Evolutionary conservation across 2,797 vertebrate species (phyloP).

Genomic region (Sardinella longiceps): DNA sequence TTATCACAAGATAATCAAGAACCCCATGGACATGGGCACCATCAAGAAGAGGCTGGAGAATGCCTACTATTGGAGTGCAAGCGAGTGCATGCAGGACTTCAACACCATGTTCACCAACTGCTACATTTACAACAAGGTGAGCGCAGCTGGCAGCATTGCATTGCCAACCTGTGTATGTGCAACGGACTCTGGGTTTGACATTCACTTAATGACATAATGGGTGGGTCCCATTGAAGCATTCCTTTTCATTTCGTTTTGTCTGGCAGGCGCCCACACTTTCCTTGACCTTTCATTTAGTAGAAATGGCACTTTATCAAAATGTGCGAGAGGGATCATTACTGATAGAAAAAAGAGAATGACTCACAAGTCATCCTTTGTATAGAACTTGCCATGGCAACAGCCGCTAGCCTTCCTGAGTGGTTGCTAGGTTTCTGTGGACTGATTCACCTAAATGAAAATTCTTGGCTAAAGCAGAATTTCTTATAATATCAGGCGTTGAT

Average conservation of each 20-base stretch:
- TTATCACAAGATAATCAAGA: constrained; percentile 95
- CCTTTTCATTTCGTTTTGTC: neutral
- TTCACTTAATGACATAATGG: neutral
- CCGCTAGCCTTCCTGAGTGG: neutral
- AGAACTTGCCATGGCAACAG: constrained; percentile 21
- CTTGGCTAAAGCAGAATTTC: neutral
- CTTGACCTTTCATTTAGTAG: constrained; percentile 1
- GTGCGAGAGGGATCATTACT: neutral
- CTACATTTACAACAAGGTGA: constrained; percentile 98
- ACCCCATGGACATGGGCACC: constrained; percentile 97
- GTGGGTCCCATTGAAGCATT: neutral
- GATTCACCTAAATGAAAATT: neutral
- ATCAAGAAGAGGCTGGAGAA: constrained; percentile 96
- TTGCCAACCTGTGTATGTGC: neutral
- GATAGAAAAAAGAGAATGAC: constrained; percentile 11
- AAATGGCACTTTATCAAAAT: constrained; percentile 6
- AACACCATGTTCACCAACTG: constrained; percentile 99
- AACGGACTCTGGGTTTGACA: neutral
- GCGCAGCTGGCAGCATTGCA: neutral
- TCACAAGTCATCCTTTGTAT: constrained; percentile 19
- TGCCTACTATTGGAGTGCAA: constrained; percentile 93
- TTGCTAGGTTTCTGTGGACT: constrained; percentile 16
- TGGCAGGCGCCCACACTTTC: neutral
- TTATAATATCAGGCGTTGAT: neutral
- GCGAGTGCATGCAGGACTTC: constrained; percentile 97